Evolutionary conservation across 2,888 invertebrate genomes (phyloP).

Genomic region (Parelbella ahira): DNA sequence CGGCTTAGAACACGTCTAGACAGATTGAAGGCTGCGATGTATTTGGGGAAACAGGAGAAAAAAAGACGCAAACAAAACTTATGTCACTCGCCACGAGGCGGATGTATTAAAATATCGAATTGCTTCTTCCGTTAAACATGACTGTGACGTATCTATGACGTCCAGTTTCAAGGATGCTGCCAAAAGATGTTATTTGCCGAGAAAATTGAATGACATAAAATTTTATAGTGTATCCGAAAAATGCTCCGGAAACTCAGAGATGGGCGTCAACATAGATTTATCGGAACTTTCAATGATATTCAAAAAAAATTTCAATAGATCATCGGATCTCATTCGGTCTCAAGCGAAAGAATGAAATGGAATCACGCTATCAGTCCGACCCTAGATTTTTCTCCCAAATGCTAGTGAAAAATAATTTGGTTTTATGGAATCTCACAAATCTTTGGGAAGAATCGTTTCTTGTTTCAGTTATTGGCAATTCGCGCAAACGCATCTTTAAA

Average conservation of each 20-base stretch:
- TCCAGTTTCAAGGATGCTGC: slow-evolving; percentile 10
- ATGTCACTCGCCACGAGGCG: slow-evolving; percentile 9
- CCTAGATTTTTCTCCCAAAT: no score
- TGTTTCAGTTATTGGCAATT: no score
- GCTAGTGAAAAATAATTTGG: no score
- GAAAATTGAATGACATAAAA: no score
- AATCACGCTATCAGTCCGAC: no score
- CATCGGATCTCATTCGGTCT: no score
- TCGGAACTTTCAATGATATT: not conserved
- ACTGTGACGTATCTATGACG: slow-evolving; percentile 4
- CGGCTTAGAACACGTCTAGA: slow-evolving; percentile 35
- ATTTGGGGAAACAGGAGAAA: slow-evolving; percentile 26
- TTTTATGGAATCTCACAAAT: no score
- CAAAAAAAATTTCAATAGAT: no score
- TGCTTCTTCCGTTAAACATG: slow-evolving; percentile 8
- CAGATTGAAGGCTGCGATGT: slow-evolving; percentile 31
- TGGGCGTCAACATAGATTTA: slow-evolving; percentile 11
- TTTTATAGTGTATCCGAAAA: no score
- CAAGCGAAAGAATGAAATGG: no score
- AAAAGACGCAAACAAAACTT: slow-evolving; percentile 9
- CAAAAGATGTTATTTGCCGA: no score
- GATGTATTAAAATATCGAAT: slow-evolving; percentile 17
- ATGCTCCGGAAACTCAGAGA: not conserved
- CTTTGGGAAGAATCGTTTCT: slow-evolving; percentile 7
- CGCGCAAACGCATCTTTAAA: slow-evolving; percentile 8